Conservation (phyloP, 2,888 invertebrate genomes). For the Monoplex corrugatus region DNA sequence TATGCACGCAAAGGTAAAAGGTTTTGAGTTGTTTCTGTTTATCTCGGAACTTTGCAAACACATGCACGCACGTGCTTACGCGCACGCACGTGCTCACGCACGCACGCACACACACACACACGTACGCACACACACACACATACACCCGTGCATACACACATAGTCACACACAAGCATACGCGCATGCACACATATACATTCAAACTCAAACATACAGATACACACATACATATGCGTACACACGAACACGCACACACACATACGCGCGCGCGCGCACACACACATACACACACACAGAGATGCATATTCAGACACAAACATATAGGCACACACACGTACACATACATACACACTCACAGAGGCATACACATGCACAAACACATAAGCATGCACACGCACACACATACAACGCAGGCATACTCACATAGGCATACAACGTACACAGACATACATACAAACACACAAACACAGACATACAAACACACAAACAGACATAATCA, state of each 20-base stretch:
- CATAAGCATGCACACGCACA: background rate
- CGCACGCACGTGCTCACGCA: background rate
- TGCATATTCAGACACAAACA: background rate
- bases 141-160: background rate
- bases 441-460: background rate
- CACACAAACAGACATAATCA: background rate
- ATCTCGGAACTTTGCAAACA: too few species aligned
- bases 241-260: background rate
- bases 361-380: background rate
- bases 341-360: background rate
- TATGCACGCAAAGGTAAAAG: too few species aligned
- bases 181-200: background rate
- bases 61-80: background rate
- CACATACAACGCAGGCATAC: background rate
- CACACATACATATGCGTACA: background rate
- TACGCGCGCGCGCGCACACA: background rate
- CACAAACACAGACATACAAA: background rate
- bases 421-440: background rate
- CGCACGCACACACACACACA: background rate
- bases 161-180: background rate
- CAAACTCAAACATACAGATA: background rate
- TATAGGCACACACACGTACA: background rate
- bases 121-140: background rate
- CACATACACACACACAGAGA: background rate
- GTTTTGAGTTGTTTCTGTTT: too few species aligned